phyloP scores from a whole-genome alignment of 2,888 invertebrate genomes.

The Tubiluchus corallicola region DNA sequence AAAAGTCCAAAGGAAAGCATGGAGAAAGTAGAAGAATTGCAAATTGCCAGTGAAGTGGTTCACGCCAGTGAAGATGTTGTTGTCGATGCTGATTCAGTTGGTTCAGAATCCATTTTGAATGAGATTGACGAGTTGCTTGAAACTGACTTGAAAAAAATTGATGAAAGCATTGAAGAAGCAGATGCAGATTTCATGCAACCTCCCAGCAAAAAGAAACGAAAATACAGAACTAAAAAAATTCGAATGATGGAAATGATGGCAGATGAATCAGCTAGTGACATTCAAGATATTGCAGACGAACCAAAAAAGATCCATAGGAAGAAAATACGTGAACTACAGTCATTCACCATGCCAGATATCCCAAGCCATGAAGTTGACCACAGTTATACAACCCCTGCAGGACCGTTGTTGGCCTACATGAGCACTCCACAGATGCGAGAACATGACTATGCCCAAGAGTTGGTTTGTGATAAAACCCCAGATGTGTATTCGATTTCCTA shows the following conservation, averaged over 20 bases:
- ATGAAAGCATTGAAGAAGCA: background rate
- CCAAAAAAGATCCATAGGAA: background rate
- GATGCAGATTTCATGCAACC: background rate
- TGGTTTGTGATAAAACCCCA: background rate
- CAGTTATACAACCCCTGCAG: background rate
- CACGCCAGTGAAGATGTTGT: background rate
- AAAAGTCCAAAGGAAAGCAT: too few species aligned
- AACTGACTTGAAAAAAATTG: too few species aligned
- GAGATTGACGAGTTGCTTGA: too few species aligned
- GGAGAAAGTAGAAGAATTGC: too few species aligned
- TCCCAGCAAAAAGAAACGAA: background rate
- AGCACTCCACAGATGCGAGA: background rate
- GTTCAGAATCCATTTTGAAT: too few species aligned
- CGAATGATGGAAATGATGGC: too few species aligned
- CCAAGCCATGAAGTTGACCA: background rate
- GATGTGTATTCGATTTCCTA: constrained; percentile 1
- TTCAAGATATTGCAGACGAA: background rate
- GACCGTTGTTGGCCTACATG: background rate
- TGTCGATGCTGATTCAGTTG: background rate
- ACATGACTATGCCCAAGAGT: background rate
- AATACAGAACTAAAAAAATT: background rate
- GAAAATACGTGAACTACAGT: background rate
- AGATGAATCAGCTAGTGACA: background rate
- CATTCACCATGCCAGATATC: background rate
- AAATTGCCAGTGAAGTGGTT: background rate